Evolutionary conservation across 2,888 invertebrate genomes (phyloP).

Genomic region (Buathra laborator): DNA sequence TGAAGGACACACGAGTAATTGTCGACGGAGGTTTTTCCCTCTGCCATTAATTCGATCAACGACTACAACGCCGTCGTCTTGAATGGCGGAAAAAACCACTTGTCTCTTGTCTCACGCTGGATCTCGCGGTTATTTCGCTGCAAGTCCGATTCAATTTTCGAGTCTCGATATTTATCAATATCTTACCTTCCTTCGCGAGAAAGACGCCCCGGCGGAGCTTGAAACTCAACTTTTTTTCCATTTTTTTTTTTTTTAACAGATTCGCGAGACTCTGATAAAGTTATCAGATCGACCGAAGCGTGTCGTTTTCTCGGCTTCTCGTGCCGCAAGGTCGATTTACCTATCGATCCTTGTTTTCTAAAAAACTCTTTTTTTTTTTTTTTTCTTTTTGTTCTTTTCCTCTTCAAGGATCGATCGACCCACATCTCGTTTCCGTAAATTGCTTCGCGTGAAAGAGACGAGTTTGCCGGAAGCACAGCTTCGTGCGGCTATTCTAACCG

Average conservation of each 20-base stretch:
- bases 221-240: slow-evolving; percentile 12
- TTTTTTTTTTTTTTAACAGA: background rate
- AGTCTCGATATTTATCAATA: slow-evolving; percentile 44
- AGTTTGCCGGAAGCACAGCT: slow-evolving; percentile 2
- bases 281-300: slow-evolving; percentile 16
- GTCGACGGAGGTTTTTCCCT: slow-evolving; percentile 7
- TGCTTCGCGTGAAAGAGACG: background rate
- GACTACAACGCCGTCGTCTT: background rate
- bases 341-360: background rate
- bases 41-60: background rate
- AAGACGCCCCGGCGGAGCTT: background rate
- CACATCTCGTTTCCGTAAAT: slow-evolving; percentile 21
- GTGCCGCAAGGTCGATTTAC: slow-evolving; percentile 46
- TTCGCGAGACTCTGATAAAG: background rate
- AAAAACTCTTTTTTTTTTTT: background rate
- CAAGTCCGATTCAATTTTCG: slow-evolving; percentile 1
- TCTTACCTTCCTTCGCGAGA: background rate
- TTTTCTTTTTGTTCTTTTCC: background rate
- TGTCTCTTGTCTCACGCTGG: slow-evolving; percentile 30
- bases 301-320: slow-evolving; percentile 25
- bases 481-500: slow-evolving; percentile 9
- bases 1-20: slow-evolving; percentile 13
- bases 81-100: slow-evolving; percentile 32
- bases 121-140: slow-evolving; percentile 25
- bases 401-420: slow-evolving; percentile 51